Evolutionary conservation across 2,888 invertebrate species (phyloP).

Genomic region (Oxytorus armatus): DNA sequence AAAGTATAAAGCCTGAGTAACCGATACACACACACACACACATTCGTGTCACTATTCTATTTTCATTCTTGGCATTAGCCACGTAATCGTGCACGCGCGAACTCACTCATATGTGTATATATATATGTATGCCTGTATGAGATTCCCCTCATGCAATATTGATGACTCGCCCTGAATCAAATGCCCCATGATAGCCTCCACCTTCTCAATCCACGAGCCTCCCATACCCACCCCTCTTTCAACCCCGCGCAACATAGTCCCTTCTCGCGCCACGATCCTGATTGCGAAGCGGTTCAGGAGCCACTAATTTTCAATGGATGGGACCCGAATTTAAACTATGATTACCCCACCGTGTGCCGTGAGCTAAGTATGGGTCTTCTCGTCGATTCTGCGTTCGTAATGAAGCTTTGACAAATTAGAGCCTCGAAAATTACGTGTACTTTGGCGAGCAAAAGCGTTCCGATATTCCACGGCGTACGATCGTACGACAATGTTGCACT

Average conservation of each 20-base stretch:
- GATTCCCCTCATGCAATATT: slow-evolving; percentile 83
- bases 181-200: slow-evolving; percentile 82
- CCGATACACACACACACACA: slow-evolving; percentile 20
- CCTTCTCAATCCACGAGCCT: slow-evolving; percentile 67
- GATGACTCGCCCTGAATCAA: slow-evolving; percentile 83
- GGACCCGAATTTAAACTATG: slow-evolving; percentile 84
- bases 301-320: slow-evolving; percentile 84
- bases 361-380: slow-evolving; percentile 83
- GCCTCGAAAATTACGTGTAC: slow-evolving; percentile 81
- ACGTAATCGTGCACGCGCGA: slow-evolving; percentile 78
- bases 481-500: slow-evolving; percentile 33
- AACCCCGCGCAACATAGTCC: slow-evolving; percentile 67
- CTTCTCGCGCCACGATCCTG: slow-evolving; percentile 78
- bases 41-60: slow-evolving; percentile 70
- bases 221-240: slow-evolving; percentile 55
- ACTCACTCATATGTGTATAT: slow-evolving; percentile 17
- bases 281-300: slow-evolving; percentile 82
- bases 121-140: slow-evolving; percentile 57
- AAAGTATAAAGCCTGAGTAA: slow-evolving; percentile 61
- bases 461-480: slow-evolving; percentile 36
- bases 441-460: slow-evolving; percentile 67
- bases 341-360: slow-evolving; percentile 77
- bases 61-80: slow-evolving; percentile 81
- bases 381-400: slow-evolving; percentile 75
- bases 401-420: slow-evolving; percentile 84